These are phyloP conservation scores for Zoroaster sp. DNA, from an alignment of 53 echinoderm and acorn worm genomes.

Conservation along the genomic window DNA sequence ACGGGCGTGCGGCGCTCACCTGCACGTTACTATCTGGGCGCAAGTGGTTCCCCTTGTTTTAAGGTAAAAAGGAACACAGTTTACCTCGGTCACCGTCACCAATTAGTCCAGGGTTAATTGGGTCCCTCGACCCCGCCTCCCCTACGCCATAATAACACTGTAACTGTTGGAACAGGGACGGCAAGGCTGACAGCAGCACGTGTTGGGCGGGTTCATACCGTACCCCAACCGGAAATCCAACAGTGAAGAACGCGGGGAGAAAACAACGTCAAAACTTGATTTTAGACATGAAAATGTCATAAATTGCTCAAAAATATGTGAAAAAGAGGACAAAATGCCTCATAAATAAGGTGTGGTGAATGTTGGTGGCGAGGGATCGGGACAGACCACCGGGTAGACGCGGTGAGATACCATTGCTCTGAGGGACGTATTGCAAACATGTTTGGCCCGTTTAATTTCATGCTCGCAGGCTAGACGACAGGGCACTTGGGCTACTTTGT, in stretches of 20 bases:
- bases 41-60: not conserved
- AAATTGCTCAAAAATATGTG: not conserved
- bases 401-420: not conserved
- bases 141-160: not conserved
- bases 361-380: not conserved
- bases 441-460: constrained; percentile 46
- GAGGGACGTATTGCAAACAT: constrained; percentile 29
- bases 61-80: not conserved
- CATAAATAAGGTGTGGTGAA: not conserved
- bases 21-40: not conserved
- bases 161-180: not conserved
- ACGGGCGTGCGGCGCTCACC: not conserved
- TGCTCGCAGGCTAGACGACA: constrained; percentile 2
- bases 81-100: not conserved
- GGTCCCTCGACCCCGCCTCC: not conserved
- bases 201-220: not conserved
- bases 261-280: not conserved
- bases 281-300: not conserved
- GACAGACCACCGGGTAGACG: constrained; percentile 36
- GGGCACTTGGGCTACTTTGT: constrained; percentile 24
- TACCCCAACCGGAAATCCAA: constrained; percentile 19
- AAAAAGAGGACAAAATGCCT: not conserved
- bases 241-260: not conserved
- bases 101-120: constrained; percentile 36
- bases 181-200: not conserved